Evolutionary conservation across 2,113 vertebrate species (phyloP), one percentile per base, ranked within the genome.

Genomic region (Progne subis): DNA sequence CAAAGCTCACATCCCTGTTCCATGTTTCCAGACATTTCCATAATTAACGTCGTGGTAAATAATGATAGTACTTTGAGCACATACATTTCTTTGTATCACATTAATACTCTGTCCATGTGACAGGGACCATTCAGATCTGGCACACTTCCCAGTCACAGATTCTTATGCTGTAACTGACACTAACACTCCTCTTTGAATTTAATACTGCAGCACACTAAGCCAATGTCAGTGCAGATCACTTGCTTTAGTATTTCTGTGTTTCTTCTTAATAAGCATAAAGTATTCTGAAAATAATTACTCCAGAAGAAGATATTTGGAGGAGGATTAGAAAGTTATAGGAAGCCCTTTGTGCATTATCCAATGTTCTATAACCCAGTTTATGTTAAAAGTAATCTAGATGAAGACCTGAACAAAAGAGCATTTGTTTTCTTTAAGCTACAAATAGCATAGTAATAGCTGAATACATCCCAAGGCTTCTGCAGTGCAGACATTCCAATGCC

Each of bases 351-450:
- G 41, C 29, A 49, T 84, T 83, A 86, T 81, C 44, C 47, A 50
- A 11, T 57, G 13, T 60, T 55, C 65, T 87, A 65, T 61, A 87
- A 76, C 26, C n/a, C 41, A 81, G 31, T 77, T 82, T 76, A 90
- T 6, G 6, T 53, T 63, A 63, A 63, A 16, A 76, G 37, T 71
- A 90, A 85, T 47, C 61, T 60, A 85, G 49, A 93, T 46, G 61
- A 96, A 96, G 78, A 91, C 15, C 19, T 34, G 50, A 87, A 95
- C 44, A 90, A 78, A 79, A 68, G 14, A 71, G n/a, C 17, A 72
- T 59, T 94, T 85, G 19, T 82, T 87, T 82, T 60, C 77, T 86
- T 68, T 57, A 56, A 69, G 57, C 53, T 94, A 92, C 86, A 84
- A 78, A 68, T 5, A 71, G 37, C 49, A 69, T 0, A 91, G 34